Percentiles rank a stretch among this genome's conserved stretches.
phyloP scores from a whole-genome alignment of 2,888 invertebrate species.

The Himalopsyche tibetana region DNA sequence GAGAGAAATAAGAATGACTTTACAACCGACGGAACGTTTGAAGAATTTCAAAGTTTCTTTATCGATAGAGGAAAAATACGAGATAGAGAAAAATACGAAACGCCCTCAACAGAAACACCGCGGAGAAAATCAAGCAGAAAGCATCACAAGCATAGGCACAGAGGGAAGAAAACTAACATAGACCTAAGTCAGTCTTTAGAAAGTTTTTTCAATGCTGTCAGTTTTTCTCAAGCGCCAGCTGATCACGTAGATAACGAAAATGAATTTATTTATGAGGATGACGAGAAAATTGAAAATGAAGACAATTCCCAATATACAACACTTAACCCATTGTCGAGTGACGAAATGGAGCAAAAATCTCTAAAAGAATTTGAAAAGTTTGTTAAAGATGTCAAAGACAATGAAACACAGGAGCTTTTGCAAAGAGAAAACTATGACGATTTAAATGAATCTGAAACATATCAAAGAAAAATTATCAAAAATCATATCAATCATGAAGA shows the following conservation, averaged over 20 bases:
- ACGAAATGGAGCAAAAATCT: conserved; percentile 49
- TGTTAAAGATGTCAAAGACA: conserved; percentile 51
- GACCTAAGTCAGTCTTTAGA: conserved; percentile 59
- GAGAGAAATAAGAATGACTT: conserved; percentile 44
- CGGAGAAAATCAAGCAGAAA: conserved; percentile 59
- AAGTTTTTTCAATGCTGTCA: conserved; percentile 60
- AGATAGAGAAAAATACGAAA: conserved; percentile 50
- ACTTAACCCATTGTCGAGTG: conserved; percentile 36
- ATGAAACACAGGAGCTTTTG: conserved; percentile 23
- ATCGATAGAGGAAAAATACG: conserved; percentile 47
- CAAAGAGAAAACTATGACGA: not conserved
- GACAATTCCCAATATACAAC: conserved; percentile 49
- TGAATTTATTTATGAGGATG: conserved; percentile 62
- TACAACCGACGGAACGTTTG: conserved; percentile 51
- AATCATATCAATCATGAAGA: conserved; percentile 49
- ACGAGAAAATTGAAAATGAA: conserved; percentile 16
- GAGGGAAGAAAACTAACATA: conserved; percentile 58
- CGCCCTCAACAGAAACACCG: conserved; percentile 44
- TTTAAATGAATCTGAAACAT: conserved; percentile 45
- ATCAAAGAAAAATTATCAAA: conserved; percentile 48
- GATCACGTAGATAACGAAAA: conserved; percentile 52
- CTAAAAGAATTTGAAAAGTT: conserved; percentile 55
- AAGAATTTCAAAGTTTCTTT: conserved; percentile 59
- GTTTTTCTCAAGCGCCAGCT: conserved; percentile 45
- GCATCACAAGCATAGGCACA: conserved; percentile 64